Percentiles rank a stretch among this genome's conserved stretches.
phyloP scores from a whole-genome alignment of 2,888 invertebrate species.

The Taenaris catops region DNA sequence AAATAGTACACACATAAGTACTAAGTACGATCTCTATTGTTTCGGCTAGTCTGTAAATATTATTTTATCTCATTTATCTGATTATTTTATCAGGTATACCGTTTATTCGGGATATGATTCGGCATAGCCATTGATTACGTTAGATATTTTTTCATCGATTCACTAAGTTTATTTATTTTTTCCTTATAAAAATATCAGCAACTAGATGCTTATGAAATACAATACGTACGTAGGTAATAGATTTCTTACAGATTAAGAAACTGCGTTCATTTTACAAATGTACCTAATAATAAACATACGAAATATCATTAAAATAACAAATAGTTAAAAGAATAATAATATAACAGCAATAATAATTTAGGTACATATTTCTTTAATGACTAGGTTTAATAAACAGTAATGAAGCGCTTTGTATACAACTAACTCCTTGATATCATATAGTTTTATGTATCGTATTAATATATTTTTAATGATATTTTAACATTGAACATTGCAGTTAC shows the following conservation, averaged over 20 bases:
- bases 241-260: conserved; percentile 9
- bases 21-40: conserved; percentile 40
- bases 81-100: conserved; percentile 68
- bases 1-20: conserved; percentile 54
- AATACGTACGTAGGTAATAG: conserved; percentile 13
- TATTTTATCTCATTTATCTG: conserved; percentile 38
- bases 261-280: conserved; percentile 13
- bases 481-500: too few species aligned
- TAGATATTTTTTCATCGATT: too few species aligned
- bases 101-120: conserved; percentile 65
- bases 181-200: conserved; percentile 17
- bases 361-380: conserved; percentile 12
- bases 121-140: conserved; percentile 32
- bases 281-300: neutral
- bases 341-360: conserved; percentile 14
- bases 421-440: conserved; percentile 6
- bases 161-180: conserved; percentile 5
- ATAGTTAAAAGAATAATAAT: conserved; percentile 11
- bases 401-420: conserved; percentile 6
- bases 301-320: conserved; percentile 16
- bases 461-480: too few species aligned
- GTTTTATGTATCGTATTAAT: too few species aligned
- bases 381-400: conserved; percentile 13
- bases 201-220: conserved; percentile 9
- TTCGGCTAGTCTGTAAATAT: conserved; percentile 60